These are phyloP conservation scores for Protonibea diacanthus DNA, from an alignment of 2,797 vertebrate genomes.

Conservation along the genomic window DNA sequence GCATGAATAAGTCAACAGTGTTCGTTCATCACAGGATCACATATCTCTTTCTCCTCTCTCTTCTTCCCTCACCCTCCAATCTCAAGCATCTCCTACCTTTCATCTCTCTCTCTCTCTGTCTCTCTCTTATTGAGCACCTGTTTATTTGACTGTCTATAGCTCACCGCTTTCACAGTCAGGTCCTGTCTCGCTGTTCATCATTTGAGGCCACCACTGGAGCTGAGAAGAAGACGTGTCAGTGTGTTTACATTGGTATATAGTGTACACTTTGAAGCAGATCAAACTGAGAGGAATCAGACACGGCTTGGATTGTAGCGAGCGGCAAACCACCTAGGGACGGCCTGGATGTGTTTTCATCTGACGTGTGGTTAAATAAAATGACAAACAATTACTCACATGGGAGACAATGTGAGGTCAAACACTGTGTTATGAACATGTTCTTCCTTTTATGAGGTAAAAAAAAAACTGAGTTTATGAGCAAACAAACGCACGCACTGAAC, in stretches of 20 bases:
- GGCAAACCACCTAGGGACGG: background rate
- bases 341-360: slow-evolving; percentile 14
- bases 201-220: slow-evolving; percentile 1
- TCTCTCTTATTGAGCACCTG: slow-evolving; percentile 34
- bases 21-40: slow-evolving; percentile 53
- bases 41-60: slow-evolving; percentile 29
- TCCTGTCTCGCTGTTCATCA: slow-evolving; percentile 38
- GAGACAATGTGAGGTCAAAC: slow-evolving; percentile 25
- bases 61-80: slow-evolving; percentile 26
- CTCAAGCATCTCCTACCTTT: slow-evolving; percentile 47
- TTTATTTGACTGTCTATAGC: slow-evolving; percentile 55
- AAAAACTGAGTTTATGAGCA: background rate
- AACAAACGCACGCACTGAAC: background rate
- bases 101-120: slow-evolving; percentile 47
- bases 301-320: background rate
- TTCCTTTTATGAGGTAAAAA: background rate
- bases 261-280: slow-evolving; percentile 42
- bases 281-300: slow-evolving; percentile 20
- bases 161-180: background rate
- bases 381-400: slow-evolving; percentile 17
- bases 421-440: background rate
- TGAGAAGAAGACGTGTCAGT: background rate
- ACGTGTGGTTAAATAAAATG: slow-evolving; percentile 38
- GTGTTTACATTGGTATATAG: slow-evolving; percentile 41
- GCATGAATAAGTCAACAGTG: slow-evolving; percentile 55